Evolutionary conservation across 2,797 vertebrate species (phyloP), one percentile per base, ranked within the genome.

Genomic region (Falco rusticolus): DNA sequence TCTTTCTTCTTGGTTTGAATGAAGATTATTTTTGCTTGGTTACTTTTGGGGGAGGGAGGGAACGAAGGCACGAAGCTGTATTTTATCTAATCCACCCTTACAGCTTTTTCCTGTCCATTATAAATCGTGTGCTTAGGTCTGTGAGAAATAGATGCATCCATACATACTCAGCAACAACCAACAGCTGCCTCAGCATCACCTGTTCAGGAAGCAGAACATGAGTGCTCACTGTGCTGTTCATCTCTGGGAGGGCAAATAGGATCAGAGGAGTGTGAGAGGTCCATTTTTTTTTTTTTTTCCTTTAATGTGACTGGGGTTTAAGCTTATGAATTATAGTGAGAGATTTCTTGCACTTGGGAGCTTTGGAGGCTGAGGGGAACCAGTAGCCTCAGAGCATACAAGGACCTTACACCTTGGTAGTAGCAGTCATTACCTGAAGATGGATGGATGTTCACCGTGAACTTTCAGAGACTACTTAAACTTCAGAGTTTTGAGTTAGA

Each of bases 61-160:
- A 37, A 61, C 41, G 43, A 41, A 45, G 48, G 25, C 59, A 60
- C 76, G 43, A 74, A 76, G 47, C 16, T 61, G 31, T 82, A 45
- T 72, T 85, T 91, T 82, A 7, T 50, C 57, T 95, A 90, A 95
- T 96, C 25, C 28, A 95, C 71, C 59, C 45, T 93, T 94, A 94
- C 16, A 94, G 63, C 19, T 91, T 91, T 83, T 60, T 59, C 6
- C 53, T 85, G 59, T 89, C 54, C 53, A 22, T 69, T 87, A 76
- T 87, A 91, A 90, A 84, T 84, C 29, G 10, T 34, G 16, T 70
- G 48, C 80, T 92, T 61, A 93, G 41, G 21, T 94, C 43, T 95
- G 20, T 87, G 64, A 92, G 86, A 95, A 95, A 72, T 29, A 59
- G 33, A 13, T 69, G 57, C 48, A 33, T 87, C 54, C 8, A 3